A percentile compares a stretch with the other conserved stretches of the same genome.
These are phyloP conservation scores for Hydractinia echinata DNA, from an alignment of 30 jellyfish, hydroid and myxozoan species.

Conservation along the genomic window DNA sequence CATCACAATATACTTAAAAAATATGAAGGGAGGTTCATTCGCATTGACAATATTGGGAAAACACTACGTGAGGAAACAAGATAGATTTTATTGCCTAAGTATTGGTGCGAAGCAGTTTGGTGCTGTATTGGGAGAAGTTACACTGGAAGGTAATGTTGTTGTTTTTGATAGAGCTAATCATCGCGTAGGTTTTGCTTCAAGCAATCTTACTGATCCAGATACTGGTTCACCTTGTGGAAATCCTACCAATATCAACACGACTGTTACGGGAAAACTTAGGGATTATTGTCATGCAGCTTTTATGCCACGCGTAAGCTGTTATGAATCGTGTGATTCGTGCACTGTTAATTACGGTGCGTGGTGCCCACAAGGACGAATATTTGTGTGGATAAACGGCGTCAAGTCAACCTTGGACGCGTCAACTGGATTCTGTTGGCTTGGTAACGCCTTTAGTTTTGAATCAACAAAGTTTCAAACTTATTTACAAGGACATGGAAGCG, in stretches of 20 bases:
- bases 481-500: conserved; percentile 95
- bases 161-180: conserved; percentile 91
- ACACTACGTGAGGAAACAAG: conserved; percentile 95
- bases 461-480: conserved; percentile 83
- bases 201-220: conserved; percentile 90
- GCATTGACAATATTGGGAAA: conserved; percentile 94
- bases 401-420: conserved; percentile 84
- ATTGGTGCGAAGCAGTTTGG: conserved; percentile 98
- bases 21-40: conserved; percentile 89
- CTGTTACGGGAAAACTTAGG: conserved; percentile 66
- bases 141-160: conserved; percentile 96
- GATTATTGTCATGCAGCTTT: conserved; percentile 90
- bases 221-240: conserved; percentile 93
- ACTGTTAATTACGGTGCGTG: conserved; percentile 90
- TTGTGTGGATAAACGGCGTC: conserved; percentile 93
- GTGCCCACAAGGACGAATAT: conserved; percentile 91
- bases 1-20: conserved; percentile 75
- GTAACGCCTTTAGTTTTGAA: conserved; percentile 79
- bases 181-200: conserved; percentile 96
- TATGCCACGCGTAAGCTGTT: conserved; percentile 84
- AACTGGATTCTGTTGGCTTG: conserved; percentile 92
- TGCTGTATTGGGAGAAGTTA: conserved; percentile 97
- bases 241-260: conserved; percentile 25
- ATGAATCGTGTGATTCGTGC: conserved; percentile 66
- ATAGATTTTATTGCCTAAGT: conserved; percentile 90